These are phyloP conservation scores for Plectropomus leopardus DNA, from an alignment of 2,113 vertebrate species.

Conservation along the genomic window DNA sequence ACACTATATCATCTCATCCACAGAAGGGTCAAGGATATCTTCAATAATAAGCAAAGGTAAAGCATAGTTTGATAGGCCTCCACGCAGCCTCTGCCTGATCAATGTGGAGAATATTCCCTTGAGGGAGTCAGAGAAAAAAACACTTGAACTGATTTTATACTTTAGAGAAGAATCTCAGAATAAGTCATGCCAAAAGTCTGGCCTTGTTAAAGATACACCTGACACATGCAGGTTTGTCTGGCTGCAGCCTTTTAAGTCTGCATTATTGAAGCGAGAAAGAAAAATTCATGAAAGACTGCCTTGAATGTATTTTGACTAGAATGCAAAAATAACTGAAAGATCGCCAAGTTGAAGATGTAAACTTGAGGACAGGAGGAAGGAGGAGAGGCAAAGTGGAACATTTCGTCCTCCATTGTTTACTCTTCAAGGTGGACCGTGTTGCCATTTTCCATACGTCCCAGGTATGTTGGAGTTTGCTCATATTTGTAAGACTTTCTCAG, in stretches of 20 bases:
- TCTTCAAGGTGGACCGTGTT: slow-evolving; percentile 16
- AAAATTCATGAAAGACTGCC: neutral
- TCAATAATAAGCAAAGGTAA: neutral
- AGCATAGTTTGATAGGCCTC: neutral
- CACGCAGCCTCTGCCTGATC: neutral
- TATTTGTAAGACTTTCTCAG: slow-evolving; percentile 6
- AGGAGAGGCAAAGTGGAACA: neutral
- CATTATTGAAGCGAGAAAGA: neutral
- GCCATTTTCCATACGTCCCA: neutral
- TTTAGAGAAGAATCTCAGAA: neutral
- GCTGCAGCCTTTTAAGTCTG: neutral
- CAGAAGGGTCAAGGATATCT: neutral
- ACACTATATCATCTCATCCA: neutral
- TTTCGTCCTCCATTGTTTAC: neutral
- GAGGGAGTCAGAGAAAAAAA: neutral
- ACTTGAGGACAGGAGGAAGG: neutral
- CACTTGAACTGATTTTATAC: neutral
- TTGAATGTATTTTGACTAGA: neutral
- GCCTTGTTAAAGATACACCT: neutral
- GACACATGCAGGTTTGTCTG: neutral
- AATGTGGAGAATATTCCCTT: neutral
- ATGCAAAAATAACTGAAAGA: neutral
- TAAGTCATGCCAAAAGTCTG: neutral
- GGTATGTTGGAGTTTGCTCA: slow-evolving; percentile 13
- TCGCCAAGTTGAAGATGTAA: neutral